Evolutionary conservation across 2,888 invertebrate species (phyloP), one percentile per base, ranked within the genome.

Genomic region (Cryptus viduatorius): DNA sequence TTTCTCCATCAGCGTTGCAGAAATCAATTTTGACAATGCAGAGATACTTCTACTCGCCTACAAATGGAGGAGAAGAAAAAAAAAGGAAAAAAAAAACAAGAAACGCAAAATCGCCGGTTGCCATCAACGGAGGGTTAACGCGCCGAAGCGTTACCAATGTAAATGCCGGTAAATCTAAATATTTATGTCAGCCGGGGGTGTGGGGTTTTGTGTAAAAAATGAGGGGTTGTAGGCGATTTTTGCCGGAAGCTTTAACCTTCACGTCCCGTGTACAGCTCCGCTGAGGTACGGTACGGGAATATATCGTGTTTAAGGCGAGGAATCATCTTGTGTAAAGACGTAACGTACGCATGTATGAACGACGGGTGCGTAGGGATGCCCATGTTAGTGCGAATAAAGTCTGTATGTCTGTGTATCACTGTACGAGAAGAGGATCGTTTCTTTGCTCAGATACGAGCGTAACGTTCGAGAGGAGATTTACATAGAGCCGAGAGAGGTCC

Each of bases 141-240:
- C 48, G 48, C 67, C 65, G 83, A 78, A 83, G 86, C 61, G 76
- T 83, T 78, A 81, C 71, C 84, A 79, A 86, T 86, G 88, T 86
- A 88, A 88, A 88, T 83, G 82, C 81, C 61, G 56, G 79, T 76
- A 73, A 86, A 88, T 88, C 87, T 88, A 88, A 89, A 90, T 89
- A 90, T 90, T 89, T 89, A 88, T 89, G 85, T 72, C 77, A 79
- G 77, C 44, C 67, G 37, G 68, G 29, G 59, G 59, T 14, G 24
- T 31, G 59, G 8, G 8, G 37, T 37, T 61, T 61, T 61, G 56
- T 56, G 61, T 64, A 64, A 76, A 48, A 53, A 59, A 82, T 69
- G 65, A 61, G 68, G 67, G 19, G 67, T 53, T 46, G 71, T 46
- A 44, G 68, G 24, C 68, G 75, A 83, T 75, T 59, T 69, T 42